Evolutionary conservation across 1,140 invertebrate species (phyloP).

Genomic region (Bombus affinis): DNA sequence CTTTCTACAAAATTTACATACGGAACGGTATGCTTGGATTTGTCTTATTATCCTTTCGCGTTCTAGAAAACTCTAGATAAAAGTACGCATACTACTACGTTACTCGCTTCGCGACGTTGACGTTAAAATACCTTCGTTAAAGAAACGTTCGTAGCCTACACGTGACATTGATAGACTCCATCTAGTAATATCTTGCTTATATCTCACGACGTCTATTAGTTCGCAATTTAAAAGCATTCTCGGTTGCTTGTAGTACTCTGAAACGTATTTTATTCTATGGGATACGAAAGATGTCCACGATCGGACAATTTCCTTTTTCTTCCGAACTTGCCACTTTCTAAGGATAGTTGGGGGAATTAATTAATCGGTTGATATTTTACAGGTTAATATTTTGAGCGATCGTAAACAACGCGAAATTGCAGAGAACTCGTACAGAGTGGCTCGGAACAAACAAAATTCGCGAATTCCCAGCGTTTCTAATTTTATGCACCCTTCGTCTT

Average conservation of each 20-base stretch:
- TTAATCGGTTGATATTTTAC: background rate
- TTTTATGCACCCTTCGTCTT: slow-evolving; percentile 31
- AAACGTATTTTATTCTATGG: background rate
- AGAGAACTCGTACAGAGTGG: background rate
- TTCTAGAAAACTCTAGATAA: too few relatives aligned
- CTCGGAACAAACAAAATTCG: background rate
- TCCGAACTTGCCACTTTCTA: background rate
- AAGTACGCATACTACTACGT: accelerated
- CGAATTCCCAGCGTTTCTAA: slow-evolving; percentile 18
- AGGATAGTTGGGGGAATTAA: background rate
- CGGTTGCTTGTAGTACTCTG: too few relatives aligned
- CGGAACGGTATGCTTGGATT: too few relatives aligned
- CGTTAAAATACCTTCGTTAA: background rate
- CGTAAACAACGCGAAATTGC: background rate
- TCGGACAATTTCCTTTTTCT: background rate
- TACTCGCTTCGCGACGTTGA: background rate
- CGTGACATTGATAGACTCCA: background rate
- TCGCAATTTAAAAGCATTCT: background rate
- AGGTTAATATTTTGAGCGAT: background rate
- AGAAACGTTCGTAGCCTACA: background rate
- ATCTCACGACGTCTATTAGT: too few relatives aligned
- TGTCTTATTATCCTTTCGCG: too few relatives aligned
- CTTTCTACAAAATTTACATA: too few relatives aligned
- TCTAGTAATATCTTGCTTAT: too few relatives aligned
- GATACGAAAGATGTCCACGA: accelerated